Conservation (phyloP, 2,888 invertebrate species). For the Invenusta paracnida region DNA sequence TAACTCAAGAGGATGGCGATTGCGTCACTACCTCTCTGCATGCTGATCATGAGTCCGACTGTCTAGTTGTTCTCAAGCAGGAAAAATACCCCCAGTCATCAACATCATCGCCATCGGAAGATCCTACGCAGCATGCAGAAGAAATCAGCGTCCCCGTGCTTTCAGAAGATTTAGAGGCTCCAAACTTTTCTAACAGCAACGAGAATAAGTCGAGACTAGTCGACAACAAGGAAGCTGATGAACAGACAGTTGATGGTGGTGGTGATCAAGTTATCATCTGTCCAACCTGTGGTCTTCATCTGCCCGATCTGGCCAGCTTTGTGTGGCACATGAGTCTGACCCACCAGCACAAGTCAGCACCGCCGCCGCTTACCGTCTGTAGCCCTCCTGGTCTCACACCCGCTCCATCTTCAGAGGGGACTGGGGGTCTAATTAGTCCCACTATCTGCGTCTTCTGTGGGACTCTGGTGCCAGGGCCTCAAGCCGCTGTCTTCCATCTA, state of each 20-base stretch:
- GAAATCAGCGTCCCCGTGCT: too few species aligned
- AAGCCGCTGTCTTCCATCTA: constrained; percentile 9
- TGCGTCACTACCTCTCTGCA: too few species aligned
- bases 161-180: too few species aligned
- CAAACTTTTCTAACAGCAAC: too few species aligned
- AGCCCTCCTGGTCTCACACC: not conserved
- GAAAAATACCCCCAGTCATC: too few species aligned
- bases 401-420: not conserved
- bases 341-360: not conserved
- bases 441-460: constrained; percentile 33
- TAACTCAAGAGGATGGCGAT: too few species aligned
- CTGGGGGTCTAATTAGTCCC: not conserved
- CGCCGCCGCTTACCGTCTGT: not conserved
- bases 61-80: too few species aligned
- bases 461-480: not conserved
- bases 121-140: too few species aligned
- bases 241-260: not conserved
- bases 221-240: not conserved
- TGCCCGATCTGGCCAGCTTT: not conserved
- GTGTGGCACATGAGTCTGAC: not conserved
- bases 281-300: not conserved
- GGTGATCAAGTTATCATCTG: not conserved
- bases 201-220: not conserved
- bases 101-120: too few species aligned
- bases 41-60: too few species aligned